A percentile compares a stretch with the other conserved stretches of the same genome.
Conservation (phyloP, 1,140 invertebrate genomes). For the Anastatus disparis region DNA sequence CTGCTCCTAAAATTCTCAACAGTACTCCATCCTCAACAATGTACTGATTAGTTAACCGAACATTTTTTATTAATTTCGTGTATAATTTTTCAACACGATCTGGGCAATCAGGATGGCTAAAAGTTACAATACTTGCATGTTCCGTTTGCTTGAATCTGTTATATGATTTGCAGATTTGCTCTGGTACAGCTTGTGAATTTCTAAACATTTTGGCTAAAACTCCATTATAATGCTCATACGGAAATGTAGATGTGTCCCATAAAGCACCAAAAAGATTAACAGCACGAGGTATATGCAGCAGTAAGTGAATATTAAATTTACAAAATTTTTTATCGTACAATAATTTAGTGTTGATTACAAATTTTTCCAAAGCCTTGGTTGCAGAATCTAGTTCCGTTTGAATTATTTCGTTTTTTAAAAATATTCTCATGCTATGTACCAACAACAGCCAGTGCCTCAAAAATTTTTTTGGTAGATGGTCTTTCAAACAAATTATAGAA, state of each 20-base stretch:
- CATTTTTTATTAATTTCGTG: conserved; percentile 15
- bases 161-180: conserved; percentile 41
- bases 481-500: conserved; percentile 31
- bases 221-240: conserved; percentile 42
- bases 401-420: not conserved
- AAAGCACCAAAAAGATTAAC: conserved; percentile 37
- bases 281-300: conserved; percentile 30
- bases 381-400: not conserved
- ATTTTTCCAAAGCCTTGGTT: conserved; percentile 16
- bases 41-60: not conserved
- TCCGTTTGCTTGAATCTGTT: conserved; percentile 29
- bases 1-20: conserved; percentile 8
- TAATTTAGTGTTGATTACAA: too few species aligned
- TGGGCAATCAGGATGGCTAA: conserved; percentile 24
- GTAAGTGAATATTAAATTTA: conserved; percentile 42
- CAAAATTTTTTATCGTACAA: conserved; percentile 19
- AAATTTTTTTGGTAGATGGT: conserved; percentile 16
- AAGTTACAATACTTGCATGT: conserved; percentile 4
- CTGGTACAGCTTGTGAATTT: conserved; percentile 21
- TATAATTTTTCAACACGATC: conserved; percentile 24
- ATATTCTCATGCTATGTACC: not conserved
- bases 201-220: conserved; percentile 37
- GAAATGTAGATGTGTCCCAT: conserved; percentile 29
- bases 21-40: not conserved
- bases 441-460: conserved; percentile 37